A percentile compares a stretch with the other conserved stretches of the same genome.
Evolutionary conservation across 2,888 invertebrate genomes (phyloP).

Genomic region (Athalia rosae): DNA sequence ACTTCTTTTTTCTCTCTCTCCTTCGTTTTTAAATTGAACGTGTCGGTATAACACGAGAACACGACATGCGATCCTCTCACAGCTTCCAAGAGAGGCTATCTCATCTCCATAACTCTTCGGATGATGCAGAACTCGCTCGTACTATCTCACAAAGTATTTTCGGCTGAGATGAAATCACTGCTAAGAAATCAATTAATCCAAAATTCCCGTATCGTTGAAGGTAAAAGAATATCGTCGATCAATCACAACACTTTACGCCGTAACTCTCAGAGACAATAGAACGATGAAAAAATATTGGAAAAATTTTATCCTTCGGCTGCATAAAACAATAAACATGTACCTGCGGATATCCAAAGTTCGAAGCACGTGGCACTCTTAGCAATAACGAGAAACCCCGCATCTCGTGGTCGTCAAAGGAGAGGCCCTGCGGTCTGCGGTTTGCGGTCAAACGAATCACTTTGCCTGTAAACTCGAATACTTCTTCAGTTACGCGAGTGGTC

Average conservation of each 20-base stretch:
- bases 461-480: conserved; percentile 29
- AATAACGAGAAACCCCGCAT: conserved; percentile 17
- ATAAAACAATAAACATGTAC: neutral
- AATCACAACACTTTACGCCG: too few species aligned
- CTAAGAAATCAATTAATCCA: conserved; percentile 10
- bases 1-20: too few species aligned
- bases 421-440: conserved; percentile 33
- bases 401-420: conserved; percentile 5
- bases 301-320: neutral
- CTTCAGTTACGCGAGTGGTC: neutral
- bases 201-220: too few species aligned
- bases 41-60: neutral
- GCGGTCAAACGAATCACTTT: conserved; percentile 38
- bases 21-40: conserved; percentile 2
- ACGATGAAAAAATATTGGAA: neutral
- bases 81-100: neutral
- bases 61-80: neutral
- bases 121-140: too few species aligned
- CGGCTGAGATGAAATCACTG: neutral
- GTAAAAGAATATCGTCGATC: too few species aligned
- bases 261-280: too few species aligned
- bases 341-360: neutral
- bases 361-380: conserved; percentile 13
- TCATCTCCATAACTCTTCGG: too few species aligned
- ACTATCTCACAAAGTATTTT: too few species aligned